Conservation (phyloP, 2,888 invertebrate species). For the Carabus problematicus region DNA sequence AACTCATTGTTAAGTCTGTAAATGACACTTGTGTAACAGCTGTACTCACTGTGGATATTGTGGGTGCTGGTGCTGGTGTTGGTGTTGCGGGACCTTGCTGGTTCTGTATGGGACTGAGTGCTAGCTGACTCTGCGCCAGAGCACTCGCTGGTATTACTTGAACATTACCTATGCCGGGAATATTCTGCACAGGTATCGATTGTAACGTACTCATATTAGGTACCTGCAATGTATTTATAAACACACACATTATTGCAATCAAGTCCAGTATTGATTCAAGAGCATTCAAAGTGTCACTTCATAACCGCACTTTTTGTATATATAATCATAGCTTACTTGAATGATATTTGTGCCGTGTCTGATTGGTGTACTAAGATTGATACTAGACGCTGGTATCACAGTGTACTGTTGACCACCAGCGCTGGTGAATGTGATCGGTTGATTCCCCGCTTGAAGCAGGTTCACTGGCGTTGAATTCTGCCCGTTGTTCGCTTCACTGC, state of each 20-base stretch:
- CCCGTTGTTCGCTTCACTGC: slow-evolving; percentile 55
- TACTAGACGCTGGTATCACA: slow-evolving; percentile 76
- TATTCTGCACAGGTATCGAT: slow-evolving; percentile 70
- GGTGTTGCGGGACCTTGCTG: slow-evolving; percentile 44
- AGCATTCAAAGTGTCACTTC: too few species aligned
- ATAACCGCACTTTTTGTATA: too few species aligned
- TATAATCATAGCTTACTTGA: slow-evolving; percentile 46
- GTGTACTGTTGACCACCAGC: slow-evolving; percentile 83
- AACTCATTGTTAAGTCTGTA: slow-evolving; percentile 15
- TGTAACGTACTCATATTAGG: slow-evolving; percentile 63
- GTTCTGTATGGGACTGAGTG: slow-evolving; percentile 49
- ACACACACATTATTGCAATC: background rate
- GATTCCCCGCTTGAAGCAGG: slow-evolving; percentile 50
- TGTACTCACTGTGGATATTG: slow-evolving; percentile 38
- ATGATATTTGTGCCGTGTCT: slow-evolving; percentile 53
- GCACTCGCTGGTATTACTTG: slow-evolving; percentile 79
- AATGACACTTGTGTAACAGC: background rate
- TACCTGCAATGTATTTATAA: slow-evolving; percentile 19
- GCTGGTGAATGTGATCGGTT: slow-evolving; percentile 76
- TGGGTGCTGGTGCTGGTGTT: slow-evolving; percentile 46
- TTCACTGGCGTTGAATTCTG: slow-evolving; percentile 51
- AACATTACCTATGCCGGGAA: slow-evolving; percentile 81
- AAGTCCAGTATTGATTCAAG: too few species aligned
- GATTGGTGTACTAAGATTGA: slow-evolving; percentile 61
- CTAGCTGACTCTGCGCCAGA: slow-evolving; percentile 52